phyloP scores from a whole-genome alignment of 2,113 vertebrate species.

The Bufo gargarizans region DNA sequence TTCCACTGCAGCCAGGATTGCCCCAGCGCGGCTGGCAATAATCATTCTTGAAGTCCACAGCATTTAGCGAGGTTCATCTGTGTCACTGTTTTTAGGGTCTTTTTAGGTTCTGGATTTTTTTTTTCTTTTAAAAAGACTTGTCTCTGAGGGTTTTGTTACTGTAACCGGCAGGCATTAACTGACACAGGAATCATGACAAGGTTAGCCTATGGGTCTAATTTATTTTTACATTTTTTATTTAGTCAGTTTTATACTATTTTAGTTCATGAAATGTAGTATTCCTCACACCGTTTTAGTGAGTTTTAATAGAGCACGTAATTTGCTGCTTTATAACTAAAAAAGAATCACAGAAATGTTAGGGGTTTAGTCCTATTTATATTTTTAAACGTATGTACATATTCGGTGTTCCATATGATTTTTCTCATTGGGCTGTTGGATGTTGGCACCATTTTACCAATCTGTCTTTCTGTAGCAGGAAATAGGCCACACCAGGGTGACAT shows the following conservation, averaged over 20 bases:
- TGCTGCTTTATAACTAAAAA: not conserved
- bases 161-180: not conserved
- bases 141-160: not conserved
- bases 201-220: not conserved
- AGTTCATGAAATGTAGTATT: conserved; percentile 1
- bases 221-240: conserved; percentile 19
- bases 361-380: not conserved
- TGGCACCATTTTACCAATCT: not conserved
- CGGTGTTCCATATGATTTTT: not conserved
- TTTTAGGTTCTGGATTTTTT: conserved; percentile 1
- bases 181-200: not conserved
- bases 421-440: not conserved
- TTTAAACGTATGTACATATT: not conserved
- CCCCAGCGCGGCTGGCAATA: conserved; percentile 95
- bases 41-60: conserved; percentile 32
- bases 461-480: not conserved
- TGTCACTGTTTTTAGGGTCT: not conserved
- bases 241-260: not conserved
- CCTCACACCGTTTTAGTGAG: not conserved
- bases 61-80: not conserved
- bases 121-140: not conserved
- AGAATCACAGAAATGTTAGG: not conserved
- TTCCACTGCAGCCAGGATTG: conserved; percentile 88
- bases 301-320: not conserved
- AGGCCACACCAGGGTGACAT: not conserved